Evolutionary conservation across 2,797 vertebrate species (phyloP), one percentile per base, ranked within the genome.

Genomic region (Argentina silus): DNA sequence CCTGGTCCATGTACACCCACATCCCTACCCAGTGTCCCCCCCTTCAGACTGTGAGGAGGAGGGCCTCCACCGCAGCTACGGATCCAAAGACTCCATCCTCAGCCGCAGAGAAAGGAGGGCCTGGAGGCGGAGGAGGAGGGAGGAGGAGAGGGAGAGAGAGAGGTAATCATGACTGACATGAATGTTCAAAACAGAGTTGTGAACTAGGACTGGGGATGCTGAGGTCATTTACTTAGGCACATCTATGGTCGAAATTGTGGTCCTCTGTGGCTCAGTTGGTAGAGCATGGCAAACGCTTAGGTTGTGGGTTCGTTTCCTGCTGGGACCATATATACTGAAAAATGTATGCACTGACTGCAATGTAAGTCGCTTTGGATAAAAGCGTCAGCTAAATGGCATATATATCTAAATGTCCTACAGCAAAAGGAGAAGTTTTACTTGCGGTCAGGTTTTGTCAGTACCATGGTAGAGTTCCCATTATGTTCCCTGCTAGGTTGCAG

Each of bases 21-120:
- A 77, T 6, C 66, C 67, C 59, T 67, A 36, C 70, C 66, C 59
- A 93, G 91, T 94, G 92, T 86, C 90, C 70, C 88, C 84, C 78
- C 78, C 85, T 10, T 87, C 90, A 72, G 92, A 92, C 78, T 88
- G 88, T 56, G 86, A 94, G 78, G 92, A 60, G 73, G 88, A 90
- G 79, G 69, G 75, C 15, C 82, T 88, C 64, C 88, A 86, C 67
- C 78, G 75, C 59, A 87, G 84, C 50, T 93, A 91, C 87, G 84
- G 90, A 59, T 94, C 92, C 71, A 85, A 87, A 82, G 92, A 94
- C 72, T 84, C 90, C 64, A 91, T 94, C 81, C 89, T 94, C 75
- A 90, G 73, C 63, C 75, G 78, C 0, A 72, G 75, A 27, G 70
- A 69, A 8, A 86, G 85, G 83, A 85, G n/a, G 74, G 86, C 81